These are phyloP conservation scores for Selenia dentaria DNA, from an alignment of 2,888 invertebrate genomes.

Conservation along the genomic window DNA sequence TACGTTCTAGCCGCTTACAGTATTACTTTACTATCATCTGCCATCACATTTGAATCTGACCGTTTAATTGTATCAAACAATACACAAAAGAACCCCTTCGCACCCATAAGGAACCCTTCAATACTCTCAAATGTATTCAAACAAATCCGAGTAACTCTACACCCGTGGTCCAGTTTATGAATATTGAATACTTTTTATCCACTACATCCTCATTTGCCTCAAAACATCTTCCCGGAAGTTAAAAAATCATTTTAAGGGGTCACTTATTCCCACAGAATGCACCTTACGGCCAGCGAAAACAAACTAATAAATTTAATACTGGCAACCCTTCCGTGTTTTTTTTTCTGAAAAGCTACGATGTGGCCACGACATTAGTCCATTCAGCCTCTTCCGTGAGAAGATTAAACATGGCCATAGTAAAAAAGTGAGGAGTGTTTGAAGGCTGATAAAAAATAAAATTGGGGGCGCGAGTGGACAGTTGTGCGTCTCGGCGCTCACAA, in stretches of 20 bases:
- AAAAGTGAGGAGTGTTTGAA: slow-evolving; percentile 57
- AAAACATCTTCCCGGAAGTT: slow-evolving; percentile 79
- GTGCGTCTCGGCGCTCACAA: slow-evolving; percentile 51
- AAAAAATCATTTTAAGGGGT: slow-evolving; percentile 70
- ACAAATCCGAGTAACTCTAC: slow-evolving; percentile 45
- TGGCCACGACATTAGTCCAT: slow-evolving; percentile 58
- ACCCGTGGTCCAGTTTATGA: slow-evolving; percentile 59
- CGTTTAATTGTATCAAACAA: slow-evolving; percentile 24
- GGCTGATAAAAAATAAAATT: slow-evolving; percentile 63
- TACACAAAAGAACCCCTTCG: slow-evolving; percentile 29
- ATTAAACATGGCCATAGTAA: slow-evolving; percentile 72
- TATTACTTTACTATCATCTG: neutral
- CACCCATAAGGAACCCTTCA: slow-evolving; percentile 13
- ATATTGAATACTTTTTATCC: slow-evolving; percentile 59
- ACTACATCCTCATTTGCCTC: slow-evolving; percentile 66
- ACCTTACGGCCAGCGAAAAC: slow-evolving; percentile 71
- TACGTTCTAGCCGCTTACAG: too few species aligned
- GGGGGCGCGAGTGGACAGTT: slow-evolving; percentile 78
- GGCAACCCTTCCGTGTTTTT: slow-evolving; percentile 82
- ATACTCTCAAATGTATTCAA: slow-evolving; percentile 11
- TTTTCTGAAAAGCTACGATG: slow-evolving; percentile 49
- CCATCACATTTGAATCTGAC: slow-evolving; percentile 11
- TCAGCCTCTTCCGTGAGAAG: slow-evolving; percentile 81
- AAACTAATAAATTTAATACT: slow-evolving; percentile 75
- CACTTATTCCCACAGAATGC: slow-evolving; percentile 77